These are phyloP conservation scores for Copsychus sechellarum DNA, from an alignment of 2,113 vertebrate genomes.

Conservation along the genomic window DNA sequence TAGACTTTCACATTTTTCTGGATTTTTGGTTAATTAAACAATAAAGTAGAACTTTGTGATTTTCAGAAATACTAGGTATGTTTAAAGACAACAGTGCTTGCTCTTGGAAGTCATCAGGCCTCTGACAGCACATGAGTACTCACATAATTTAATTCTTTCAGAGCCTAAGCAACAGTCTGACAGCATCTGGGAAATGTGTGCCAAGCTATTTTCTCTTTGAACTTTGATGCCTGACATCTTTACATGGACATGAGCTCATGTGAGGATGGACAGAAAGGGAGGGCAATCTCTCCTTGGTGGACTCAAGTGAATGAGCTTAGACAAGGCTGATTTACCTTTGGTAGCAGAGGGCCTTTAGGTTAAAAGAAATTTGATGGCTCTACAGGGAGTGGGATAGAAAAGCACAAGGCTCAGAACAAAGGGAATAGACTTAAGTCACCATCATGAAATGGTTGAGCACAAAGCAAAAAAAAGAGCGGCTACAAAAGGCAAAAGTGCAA, in stretches of 20 bases:
- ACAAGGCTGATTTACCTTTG: slow-evolving; percentile 51
- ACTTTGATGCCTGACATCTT: slow-evolving; percentile 48
- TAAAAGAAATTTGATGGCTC: slow-evolving; percentile 61
- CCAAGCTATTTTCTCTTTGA: slow-evolving; percentile 57
- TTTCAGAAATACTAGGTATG: background rate
- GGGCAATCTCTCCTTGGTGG: slow-evolving; percentile 17
- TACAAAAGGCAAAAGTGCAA: background rate
- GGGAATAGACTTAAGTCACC: background rate
- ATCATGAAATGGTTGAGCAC: background rate
- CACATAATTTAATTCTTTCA: slow-evolving; percentile 53
- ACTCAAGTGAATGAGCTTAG: slow-evolving; percentile 46
- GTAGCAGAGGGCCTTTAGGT: slow-evolving; percentile 31
- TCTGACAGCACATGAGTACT: slow-evolving; percentile 11
- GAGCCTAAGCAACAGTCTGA: slow-evolving; percentile 36
- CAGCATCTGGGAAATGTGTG: slow-evolving; percentile 36
- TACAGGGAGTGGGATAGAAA: background rate
- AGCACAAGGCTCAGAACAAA: slow-evolving; percentile 22
- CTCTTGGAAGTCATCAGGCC: background rate
- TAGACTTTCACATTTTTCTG: background rate
- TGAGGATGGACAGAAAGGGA: slow-evolving; percentile 44
- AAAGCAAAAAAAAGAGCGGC: background rate
- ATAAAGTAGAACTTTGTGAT: background rate
- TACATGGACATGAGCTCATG: slow-evolving; percentile 50
- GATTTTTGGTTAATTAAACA: background rate
- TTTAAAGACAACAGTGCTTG: background rate